Evolutionary conservation across 2,888 invertebrate genomes (phyloP), one percentile per base, ranked within the genome.

Genomic region (Brassicogethes aeneus): DNA sequence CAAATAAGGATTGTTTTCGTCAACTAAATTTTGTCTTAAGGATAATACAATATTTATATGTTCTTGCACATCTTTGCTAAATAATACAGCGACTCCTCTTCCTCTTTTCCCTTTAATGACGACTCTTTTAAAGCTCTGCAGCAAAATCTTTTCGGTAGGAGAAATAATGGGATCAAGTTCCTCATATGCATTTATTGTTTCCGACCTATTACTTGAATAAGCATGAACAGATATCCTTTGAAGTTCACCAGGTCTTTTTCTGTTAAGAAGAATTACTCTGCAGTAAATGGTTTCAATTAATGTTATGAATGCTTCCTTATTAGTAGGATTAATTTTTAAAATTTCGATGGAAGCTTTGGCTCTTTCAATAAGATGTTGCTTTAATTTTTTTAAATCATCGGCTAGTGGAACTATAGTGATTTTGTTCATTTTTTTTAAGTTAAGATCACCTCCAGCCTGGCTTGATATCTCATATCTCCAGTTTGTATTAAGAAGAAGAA

Each of bases 71-170:
- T 56, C 52, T 17, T 13, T 15, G 34, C 48, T 52, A 34, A 56
- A 50, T 3, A 58, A 41, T 15, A 55, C 51, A 2, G 51, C 49
- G 30, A 54, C 54, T 2, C 54, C 53, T 16, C 52, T 34, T 2
- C 51, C 51, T 35, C 54, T 45, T 42, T 56, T 56, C n/a, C 3
- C 53, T 53, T 52, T 40, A 15, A 52, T 54, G 3, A 56, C 55
- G 8, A 55, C 37, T 34, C 54, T 42, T 44, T 55, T 54, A 17
- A 55, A 50, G 8, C 17, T 47, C 37, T 53, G 41, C 37, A 56
- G 17, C 12, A 56, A 39, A 32, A 56, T 44, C 42, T 50, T 51
- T 48, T 57, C 56, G n/a, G n/a, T n/a, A n/a, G n/a, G n/a, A n/a
- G n/a, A n/a, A n/a, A n/a, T n/a, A n/a, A n/a, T n/a, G n/a, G n/a